Percentiles rank a stretch among this genome's conserved stretches.
phyloP scores from a whole-genome alignment of 30 jellyfish, hydroid and myxozoan species.

The Aurelia sp. region DNA sequence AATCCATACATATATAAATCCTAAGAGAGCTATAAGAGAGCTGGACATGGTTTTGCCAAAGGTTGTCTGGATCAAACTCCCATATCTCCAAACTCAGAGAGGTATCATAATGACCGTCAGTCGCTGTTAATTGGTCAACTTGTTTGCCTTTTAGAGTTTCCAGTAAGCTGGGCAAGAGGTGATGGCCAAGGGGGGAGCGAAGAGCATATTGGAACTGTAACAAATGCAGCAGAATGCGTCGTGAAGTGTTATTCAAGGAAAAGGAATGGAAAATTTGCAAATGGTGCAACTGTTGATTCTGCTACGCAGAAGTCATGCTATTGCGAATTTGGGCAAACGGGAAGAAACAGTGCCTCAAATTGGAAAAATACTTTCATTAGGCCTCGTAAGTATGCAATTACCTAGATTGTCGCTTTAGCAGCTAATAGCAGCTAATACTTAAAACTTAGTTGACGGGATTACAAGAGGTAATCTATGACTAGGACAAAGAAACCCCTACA shows the following conservation, averaged over 20 bases:
- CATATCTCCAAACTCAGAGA: too few relatives aligned
- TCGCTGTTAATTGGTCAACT: background rate
- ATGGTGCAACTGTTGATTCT: constrained; percentile 11
- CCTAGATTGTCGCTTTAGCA: too few relatives aligned
- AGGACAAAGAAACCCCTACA: too few relatives aligned
- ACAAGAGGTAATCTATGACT: too few relatives aligned
- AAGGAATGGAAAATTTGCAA: constrained; percentile 12
- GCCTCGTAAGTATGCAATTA: background rate
- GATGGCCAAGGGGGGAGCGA: background rate
- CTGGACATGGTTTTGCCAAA: too few relatives aligned
- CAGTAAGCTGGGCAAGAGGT: background rate
- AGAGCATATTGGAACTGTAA: background rate
- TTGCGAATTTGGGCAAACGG: constrained; percentile 3
- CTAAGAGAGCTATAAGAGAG: too few relatives aligned
- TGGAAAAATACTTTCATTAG: background rate
- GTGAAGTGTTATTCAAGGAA: constrained; percentile 12
- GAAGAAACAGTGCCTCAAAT: background rate
- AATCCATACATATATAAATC: too few relatives aligned
- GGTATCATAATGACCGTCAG: too few relatives aligned
- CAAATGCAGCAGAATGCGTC: constrained; percentile 1
- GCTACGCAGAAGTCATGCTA: background rate
- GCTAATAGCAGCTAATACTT: too few relatives aligned
- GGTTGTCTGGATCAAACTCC: too few relatives aligned
- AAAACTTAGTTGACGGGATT: too few relatives aligned
- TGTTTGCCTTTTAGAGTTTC: background rate